These are phyloP conservation scores for Spinibarbus caldwelli DNA, from an alignment of 2,797 vertebrate species.

Conservation along the genomic window DNA sequence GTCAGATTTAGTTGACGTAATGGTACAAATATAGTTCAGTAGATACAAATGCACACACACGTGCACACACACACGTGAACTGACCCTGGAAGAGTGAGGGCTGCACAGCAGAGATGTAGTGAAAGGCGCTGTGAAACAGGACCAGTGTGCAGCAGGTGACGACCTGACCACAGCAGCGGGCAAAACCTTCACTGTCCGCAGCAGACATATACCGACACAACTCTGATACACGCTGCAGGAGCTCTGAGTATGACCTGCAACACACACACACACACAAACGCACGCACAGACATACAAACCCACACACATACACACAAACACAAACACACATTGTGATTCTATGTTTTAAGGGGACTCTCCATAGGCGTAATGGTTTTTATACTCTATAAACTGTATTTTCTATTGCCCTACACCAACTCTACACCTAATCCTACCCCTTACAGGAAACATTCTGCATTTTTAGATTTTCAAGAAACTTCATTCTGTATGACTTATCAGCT, in stretches of 20 bases:
- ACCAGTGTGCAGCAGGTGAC: conserved; percentile 91
- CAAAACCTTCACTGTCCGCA: conserved; percentile 90
- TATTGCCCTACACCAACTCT: too few species aligned
- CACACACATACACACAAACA: too few species aligned
- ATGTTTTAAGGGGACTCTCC: too few species aligned
- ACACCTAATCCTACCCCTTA: too few species aligned
- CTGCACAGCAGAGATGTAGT: conserved; percentile 92
- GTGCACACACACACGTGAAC: conserved; percentile 58
- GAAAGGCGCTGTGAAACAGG: conserved; percentile 95
- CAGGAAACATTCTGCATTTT: too few species aligned
- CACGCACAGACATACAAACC: conserved; percentile 14
- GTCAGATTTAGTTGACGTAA: too few species aligned
- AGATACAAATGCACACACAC: not conserved
- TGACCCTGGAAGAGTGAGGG: conserved; percentile 91
- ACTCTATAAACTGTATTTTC: too few species aligned
- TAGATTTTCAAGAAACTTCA: too few species aligned
- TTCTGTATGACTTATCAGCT: too few species aligned
- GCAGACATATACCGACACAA: conserved; percentile 92
- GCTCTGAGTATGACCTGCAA: conserved; percentile 88
- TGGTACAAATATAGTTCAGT: too few species aligned
- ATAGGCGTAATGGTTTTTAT: too few species aligned
- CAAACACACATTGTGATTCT: too few species aligned
- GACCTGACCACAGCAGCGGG: conserved; percentile 92
- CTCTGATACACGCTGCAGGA: conserved; percentile 92
- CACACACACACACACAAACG: conserved; percentile 28